Evolutionary conservation across 2,888 invertebrate species (phyloP).

Genomic region (Papilio elwesi): DNA sequence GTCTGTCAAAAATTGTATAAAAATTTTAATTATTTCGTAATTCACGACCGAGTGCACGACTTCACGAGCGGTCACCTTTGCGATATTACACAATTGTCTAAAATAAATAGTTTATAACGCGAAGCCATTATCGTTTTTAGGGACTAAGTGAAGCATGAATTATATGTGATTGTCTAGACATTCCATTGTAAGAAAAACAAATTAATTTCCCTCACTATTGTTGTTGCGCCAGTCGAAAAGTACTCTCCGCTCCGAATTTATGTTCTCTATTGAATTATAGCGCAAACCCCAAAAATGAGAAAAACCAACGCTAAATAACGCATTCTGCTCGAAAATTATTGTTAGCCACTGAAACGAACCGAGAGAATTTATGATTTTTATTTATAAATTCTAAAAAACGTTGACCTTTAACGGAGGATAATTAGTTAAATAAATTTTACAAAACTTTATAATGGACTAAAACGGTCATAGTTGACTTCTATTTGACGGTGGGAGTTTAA

Average conservation of each 20-base stretch:
- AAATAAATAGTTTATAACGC: slow-evolving; percentile 60
- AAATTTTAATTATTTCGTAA: slow-evolving; percentile 4
- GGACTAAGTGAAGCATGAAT: slow-evolving; percentile 81
- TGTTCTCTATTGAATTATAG: slow-evolving; percentile 75
- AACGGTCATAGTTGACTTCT: not conserved
- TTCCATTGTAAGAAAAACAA: slow-evolving; percentile 82
- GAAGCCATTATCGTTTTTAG: slow-evolving; percentile 62
- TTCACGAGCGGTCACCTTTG: slow-evolving; percentile 51
- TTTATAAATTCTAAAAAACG: slow-evolving; percentile 29
- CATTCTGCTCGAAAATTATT: slow-evolving; percentile 49
- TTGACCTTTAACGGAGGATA: slow-evolving; percentile 11
- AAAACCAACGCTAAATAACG: slow-evolving; percentile 67
- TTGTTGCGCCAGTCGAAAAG: slow-evolving; percentile 68
- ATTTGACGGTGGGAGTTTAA: not conserved
- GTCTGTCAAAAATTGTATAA: too few species aligned
- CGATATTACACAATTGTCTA: slow-evolving; percentile 61
- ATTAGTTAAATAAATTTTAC: slow-evolving; percentile 23
- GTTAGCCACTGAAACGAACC: slow-evolving; percentile 46
- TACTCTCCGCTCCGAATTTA: slow-evolving; percentile 73
- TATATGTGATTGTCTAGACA: slow-evolving; percentile 82
- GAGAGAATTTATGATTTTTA: slow-evolving; percentile 41
- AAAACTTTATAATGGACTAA: slow-evolving; percentile 3
- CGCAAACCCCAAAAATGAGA: slow-evolving; percentile 60
- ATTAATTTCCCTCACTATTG: slow-evolving; percentile 77
- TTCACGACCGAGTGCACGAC: slow-evolving; percentile 8